These are phyloP conservation scores for Cotesia typhae DNA, from an alignment of 1,140 invertebrate species.

Conservation along the genomic window DNA sequence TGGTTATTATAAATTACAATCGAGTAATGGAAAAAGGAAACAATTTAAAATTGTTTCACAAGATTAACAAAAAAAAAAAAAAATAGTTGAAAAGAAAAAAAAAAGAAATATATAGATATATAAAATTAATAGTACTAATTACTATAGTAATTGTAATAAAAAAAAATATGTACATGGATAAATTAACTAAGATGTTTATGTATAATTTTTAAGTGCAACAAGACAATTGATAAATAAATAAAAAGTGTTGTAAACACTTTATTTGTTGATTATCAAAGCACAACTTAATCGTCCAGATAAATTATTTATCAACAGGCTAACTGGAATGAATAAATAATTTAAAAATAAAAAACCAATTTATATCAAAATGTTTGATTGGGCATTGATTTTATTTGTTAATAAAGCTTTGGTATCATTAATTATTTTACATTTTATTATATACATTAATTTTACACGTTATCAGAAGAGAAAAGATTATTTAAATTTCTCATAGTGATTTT, in stretches of 20 bases:
- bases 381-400: conserved; percentile 3
- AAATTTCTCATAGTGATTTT: background rate
- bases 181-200: conserved; percentile 17
- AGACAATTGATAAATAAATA: conserved; percentile 22
- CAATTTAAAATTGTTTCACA: conserved; percentile 23
- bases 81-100: conserved; percentile 44
- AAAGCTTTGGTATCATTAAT: conserved; percentile 4
- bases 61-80: conserved; percentile 50
- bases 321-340: conserved; percentile 1
- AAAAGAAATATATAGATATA: conserved; percentile 45
- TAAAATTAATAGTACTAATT: conserved; percentile 50
- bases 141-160: conserved; percentile 54
- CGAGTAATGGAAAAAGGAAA: conserved; percentile 48
- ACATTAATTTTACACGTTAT: background rate
- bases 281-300: background rate
- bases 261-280: conserved; percentile 17
- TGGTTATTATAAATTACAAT: conserved; percentile 59
- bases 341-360: background rate
- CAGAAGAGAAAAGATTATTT: too few relatives aligned
- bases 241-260: conserved; percentile 25
- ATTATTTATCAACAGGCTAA: background rate
- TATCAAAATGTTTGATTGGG: background rate
- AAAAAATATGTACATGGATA: conserved; percentile 45
- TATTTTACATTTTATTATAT: background rate
- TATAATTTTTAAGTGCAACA: background rate